Percentiles rank a stretch among this genome's conserved stretches.
Evolutionary conservation across 2,888 invertebrate species (phyloP).

Genomic region (Tinea semifulvella): DNA sequence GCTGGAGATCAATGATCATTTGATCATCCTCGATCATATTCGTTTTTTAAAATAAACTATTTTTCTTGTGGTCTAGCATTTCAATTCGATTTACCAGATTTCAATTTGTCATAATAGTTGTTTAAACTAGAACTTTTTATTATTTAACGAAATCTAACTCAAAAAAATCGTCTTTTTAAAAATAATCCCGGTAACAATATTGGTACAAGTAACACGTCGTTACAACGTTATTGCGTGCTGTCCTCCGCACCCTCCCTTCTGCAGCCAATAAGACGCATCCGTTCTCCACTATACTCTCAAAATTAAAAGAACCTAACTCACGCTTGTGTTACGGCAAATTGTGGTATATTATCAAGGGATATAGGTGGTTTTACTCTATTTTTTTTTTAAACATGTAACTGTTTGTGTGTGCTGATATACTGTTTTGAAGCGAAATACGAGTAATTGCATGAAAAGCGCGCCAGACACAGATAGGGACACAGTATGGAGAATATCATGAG

Average conservation of each 20-base stretch:
- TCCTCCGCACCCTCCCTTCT: constrained; percentile 44
- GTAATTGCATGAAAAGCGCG: constrained; percentile 8
- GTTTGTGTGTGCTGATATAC: neutral
- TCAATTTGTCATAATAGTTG: too few species aligned
- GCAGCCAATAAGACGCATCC: constrained; percentile 63
- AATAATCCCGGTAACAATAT: too few species aligned
- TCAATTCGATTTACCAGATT: too few species aligned
- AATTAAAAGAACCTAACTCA: neutral
- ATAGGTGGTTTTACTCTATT: neutral
- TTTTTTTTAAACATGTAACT: neutral
- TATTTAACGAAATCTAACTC: too few species aligned
- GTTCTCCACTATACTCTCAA: constrained; percentile 28
- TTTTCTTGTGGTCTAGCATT: too few species aligned
- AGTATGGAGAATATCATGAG: too few species aligned
- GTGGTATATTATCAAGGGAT: neutral
- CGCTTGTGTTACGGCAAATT: neutral
- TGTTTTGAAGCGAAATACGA: neutral
- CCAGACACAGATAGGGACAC: too few species aligned
- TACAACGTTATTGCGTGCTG: constrained; percentile 44
- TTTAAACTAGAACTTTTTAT: too few species aligned
- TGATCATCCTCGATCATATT: too few species aligned
- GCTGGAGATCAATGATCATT: too few species aligned
- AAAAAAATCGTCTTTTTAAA: too few species aligned
- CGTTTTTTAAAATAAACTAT: too few species aligned
- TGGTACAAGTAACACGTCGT: constrained; percentile 30